Conservation (phyloP, 2,113 vertebrate species). For the Myotis davidii region DNA sequence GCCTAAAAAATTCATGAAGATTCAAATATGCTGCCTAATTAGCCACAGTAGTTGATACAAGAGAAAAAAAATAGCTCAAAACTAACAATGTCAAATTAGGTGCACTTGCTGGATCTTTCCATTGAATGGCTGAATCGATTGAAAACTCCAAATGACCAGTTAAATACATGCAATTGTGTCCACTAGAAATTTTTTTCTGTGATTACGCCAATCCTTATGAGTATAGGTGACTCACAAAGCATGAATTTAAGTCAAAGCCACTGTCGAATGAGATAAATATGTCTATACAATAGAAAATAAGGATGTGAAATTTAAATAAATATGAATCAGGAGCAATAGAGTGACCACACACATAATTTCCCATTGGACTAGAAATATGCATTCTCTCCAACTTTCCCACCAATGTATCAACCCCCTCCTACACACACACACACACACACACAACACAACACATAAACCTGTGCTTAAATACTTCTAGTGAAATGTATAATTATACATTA, state of each 20-base stretch:
- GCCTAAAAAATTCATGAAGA: conserved; percentile 77
- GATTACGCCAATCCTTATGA: background rate
- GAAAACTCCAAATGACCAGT: conserved; percentile 49
- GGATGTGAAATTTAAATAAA: conserved; percentile 36
- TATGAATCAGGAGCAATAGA: background rate
- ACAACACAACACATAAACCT: background rate
- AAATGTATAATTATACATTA: background rate
- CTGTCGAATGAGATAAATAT: background rate
- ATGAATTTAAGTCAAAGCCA: conserved; percentile 40
- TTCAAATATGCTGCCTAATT: conserved; percentile 72
- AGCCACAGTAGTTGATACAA: conserved; percentile 65
- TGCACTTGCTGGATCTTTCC: conserved; percentile 62
- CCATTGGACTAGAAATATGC: background rate
- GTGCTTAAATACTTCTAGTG: background rate
- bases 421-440: background rate
- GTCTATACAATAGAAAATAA: background rate
- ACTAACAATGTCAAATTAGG: conserved; percentile 70
- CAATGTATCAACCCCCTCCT: background rate
- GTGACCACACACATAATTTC: background rate
- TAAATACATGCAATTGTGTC: conserved; percentile 30
- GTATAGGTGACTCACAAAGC: conserved; percentile 5
- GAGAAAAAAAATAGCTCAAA: conserved; percentile 42
- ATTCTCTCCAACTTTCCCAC: background rate
- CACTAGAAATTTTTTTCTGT: conserved; percentile 20
- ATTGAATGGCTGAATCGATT: conserved; percentile 38